Evolutionary conservation across 35 echinoderm and acorn worm species (phyloP), one percentile per base, ranked within the genome.

Genomic region (Ophioderma brevispina): DNA sequence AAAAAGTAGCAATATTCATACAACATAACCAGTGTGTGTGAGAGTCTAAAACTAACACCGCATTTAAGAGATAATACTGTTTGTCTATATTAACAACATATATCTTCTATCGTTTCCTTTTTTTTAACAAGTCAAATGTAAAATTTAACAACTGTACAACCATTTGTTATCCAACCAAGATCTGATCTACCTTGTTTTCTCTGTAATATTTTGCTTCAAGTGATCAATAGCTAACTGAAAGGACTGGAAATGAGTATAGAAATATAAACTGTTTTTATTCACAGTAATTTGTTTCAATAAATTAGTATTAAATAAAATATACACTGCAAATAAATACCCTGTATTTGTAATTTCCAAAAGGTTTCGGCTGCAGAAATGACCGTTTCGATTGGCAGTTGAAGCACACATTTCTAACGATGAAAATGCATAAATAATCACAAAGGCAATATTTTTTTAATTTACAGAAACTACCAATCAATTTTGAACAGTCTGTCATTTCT

Each of bases 61-160:
- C 59, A 70, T 70, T 70, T 70, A 25, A 25, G 28, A 30, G 28
- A 70, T 70, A 70, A 70, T 70, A 70, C 59, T 70, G 59, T 70
- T 70, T 25, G 59, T 70, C 59, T 70, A 70, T 70, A 70, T 70
- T 70, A 70, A 70, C 59, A 70, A 70, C 59, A 70, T 70, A 70
- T 70, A 70, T 25, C n/a, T 70, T 70, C 59, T 70, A 70, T 70
- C n/a, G n/a, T n/a, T n/a, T n/a, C n/a, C n/a, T n/a, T n/a, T n/a
- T n/a, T n/a, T n/a, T n/a, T n/a, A n/a, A n/a, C n/a, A n/a, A n/a
- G n/a, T n/a, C n/a, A 70, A 70, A 25, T 6, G 1, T 25, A 70
- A 70, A 70, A 70, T 25, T 70, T 70, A 70, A 46, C 41, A 70
- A 70, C 59, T 70, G 23, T 70, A 70, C 59, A 70, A 70, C 23